Base-by-base conservation (phyloP, 35 echinoderm and acorn worm species). In the Strongylocentrotus purpuratus region DNA sequence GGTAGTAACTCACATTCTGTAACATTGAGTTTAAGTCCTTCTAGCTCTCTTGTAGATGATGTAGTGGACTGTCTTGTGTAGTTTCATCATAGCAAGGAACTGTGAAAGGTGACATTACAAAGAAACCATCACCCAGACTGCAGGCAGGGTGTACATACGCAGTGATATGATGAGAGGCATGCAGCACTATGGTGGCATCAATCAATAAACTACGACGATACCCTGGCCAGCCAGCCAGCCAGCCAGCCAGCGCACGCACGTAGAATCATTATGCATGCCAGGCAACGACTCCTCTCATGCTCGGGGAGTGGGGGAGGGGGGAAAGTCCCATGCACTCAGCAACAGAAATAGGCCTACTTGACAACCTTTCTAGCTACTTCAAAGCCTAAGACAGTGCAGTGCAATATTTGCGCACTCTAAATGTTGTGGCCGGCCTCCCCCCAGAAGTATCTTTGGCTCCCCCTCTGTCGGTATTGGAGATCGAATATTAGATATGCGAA, bases 191-290 rank as follows among this genome's bases (percentile, higher is more conserved):
- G 25, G 20, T 78, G 28, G 65, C 65, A 28, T 78, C 65, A 78
- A 78, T 78, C 50, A 13, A 55, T 78, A 78, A 22, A 78, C 61
- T 18, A 25, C 22, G 28, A n/a, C 25, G 52, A 78, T 78, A 78
- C 65, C 65, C 3, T n/a, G 25, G 18, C 18, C 52, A 17, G 52
- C 17, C 35, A 41, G 35, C 35, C 35, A 41, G 18, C 18, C 52
- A 17, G 52, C 17, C 35, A 41, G 35, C 35, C 35, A 41, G 35
- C 35, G 35, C 35, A 41, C 35, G 25, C 22, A 78, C 22, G 25
- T 78, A n/a, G 65, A 78, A 78, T 55, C n/a, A 55, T 78, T 78
- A 78, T 78, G 65, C 65, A 78, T 78, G 65, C 65, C 22, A 78
- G 5, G 65, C 65, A 28, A 78, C 20, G 65, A 5, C 28, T 28